These are phyloP conservation scores for Sarcophaga variegata DNA, from an alignment of 2,888 invertebrate species.

Conservation along the genomic window DNA sequence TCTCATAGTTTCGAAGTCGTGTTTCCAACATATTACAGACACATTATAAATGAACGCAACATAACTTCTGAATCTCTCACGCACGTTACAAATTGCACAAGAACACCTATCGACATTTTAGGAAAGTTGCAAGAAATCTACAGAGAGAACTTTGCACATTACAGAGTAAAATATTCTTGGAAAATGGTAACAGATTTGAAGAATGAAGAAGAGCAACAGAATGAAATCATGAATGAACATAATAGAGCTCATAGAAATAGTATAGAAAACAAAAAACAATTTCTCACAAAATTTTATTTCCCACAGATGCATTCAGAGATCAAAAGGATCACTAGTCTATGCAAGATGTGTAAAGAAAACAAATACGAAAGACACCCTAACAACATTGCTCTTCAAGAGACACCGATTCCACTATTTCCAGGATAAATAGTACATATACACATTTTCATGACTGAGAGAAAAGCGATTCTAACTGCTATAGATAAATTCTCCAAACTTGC, in stretches of 20 bases:
- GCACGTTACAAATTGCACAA: conserved; percentile 40
- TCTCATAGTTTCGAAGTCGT: conserved; percentile 34
- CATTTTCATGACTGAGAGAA: conserved; percentile 46
- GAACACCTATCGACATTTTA: conserved; percentile 37
- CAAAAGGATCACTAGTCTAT: conserved; percentile 22
- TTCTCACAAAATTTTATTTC: conserved; percentile 42
- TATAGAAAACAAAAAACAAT: background rate
- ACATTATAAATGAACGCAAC: conserved; percentile 29
- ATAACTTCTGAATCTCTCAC: background rate
- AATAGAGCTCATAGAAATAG: too few species aligned
- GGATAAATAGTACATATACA: conserved; percentile 41
- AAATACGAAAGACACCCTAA: conserved; percentile 38
- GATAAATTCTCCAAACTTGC: conserved; percentile 44
- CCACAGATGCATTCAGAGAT: conserved; percentile 36
- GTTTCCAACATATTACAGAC: conserved; percentile 40
- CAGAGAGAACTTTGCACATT: conserved; percentile 29
- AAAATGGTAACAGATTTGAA: too few species aligned
- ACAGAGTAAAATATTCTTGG: background rate
- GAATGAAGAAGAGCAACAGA: too few species aligned
- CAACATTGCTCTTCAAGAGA: conserved; percentile 34
- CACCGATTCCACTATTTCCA: conserved; percentile 24
- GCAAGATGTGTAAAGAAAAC: conserved; percentile 41
- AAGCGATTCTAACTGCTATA: conserved; percentile 42
- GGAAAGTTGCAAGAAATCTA: conserved; percentile 53
- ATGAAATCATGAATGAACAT: too few species aligned